These are phyloP conservation scores for Homarus americanus DNA, from an alignment of 1,140 invertebrate genomes.

Conservation along the genomic window DNA sequence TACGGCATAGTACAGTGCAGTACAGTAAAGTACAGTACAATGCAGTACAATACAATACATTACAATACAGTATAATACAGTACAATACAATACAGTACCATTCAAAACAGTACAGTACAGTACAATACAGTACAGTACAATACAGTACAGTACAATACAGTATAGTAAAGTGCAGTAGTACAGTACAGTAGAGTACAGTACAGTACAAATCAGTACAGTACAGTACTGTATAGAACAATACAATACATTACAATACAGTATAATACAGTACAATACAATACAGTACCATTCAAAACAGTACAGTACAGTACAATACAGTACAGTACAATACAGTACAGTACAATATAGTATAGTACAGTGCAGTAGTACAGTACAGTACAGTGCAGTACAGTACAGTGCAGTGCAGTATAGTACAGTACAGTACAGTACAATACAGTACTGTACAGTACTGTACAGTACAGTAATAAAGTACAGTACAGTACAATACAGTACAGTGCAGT, in stretches of 20 bases:
- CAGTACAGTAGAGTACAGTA: slow-evolving; percentile 70
- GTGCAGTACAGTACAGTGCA: neutral
- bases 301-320: slow-evolving; percentile 55
- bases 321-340: slow-evolving; percentile 71
- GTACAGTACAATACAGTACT: slow-evolving; percentile 23
- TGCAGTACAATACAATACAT: slow-evolving; percentile 55
- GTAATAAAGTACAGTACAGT: slow-evolving; percentile 69
- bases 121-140: slow-evolving; percentile 36
- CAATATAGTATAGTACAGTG: slow-evolving; percentile 66
- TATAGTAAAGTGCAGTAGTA: slow-evolving; percentile 69
- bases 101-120: slow-evolving; percentile 59
- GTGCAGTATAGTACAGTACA: slow-evolving; percentile 1
- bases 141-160: slow-evolving; percentile 35
- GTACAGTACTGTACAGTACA: slow-evolving; percentile 51
- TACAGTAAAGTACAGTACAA: slow-evolving; percentile 72
- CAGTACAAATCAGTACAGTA: slow-evolving; percentile 65
- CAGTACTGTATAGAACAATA: slow-evolving; percentile 37
- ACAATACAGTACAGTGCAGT: slow-evolving; percentile 64
- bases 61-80: slow-evolving; percentile 63
- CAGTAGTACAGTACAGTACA: slow-evolving; percentile 66
- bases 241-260: slow-evolving; percentile 70
- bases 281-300: slow-evolving; percentile 50
- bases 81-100: slow-evolving; percentile 24
- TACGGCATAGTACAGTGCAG: slow-evolving; percentile 70
- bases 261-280: slow-evolving; percentile 62